A percentile compares a stretch with the other conserved stretches of the same genome.
Conservation (phyloP, 2,797 vertebrate genomes). For the Notolepis coatsorum region DNA sequence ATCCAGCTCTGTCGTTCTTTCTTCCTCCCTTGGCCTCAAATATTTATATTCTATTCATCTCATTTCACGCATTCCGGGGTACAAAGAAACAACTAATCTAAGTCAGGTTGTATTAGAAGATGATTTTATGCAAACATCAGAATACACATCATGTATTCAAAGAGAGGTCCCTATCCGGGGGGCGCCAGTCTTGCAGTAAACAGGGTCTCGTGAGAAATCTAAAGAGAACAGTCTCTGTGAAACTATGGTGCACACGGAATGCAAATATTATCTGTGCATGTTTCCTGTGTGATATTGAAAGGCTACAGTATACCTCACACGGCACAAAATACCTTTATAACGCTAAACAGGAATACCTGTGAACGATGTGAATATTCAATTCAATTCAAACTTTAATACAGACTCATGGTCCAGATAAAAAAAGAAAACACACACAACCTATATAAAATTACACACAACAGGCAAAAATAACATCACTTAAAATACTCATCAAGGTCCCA, state of each 20-base stretch:
- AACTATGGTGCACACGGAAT: neutral
- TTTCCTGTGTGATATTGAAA: conserved; percentile 4
- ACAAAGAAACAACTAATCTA: conserved; percentile 9
- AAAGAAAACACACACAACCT: too few relatives aligned
- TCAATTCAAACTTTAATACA: too few relatives aligned
- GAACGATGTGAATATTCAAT: too few relatives aligned
- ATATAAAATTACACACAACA: too few relatives aligned
- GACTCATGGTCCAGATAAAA: too few relatives aligned
- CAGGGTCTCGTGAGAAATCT: conserved; percentile 31
- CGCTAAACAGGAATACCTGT: neutral
- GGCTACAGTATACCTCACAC: neutral
- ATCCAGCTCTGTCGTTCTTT: neutral
- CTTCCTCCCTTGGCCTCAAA: neutral
- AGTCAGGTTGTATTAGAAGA: conserved; percentile 14
- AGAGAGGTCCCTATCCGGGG: conserved; percentile 7
- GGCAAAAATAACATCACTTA: too few relatives aligned
- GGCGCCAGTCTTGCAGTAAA: conserved; percentile 17
- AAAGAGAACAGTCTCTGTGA: neutral
- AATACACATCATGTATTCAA: conserved; percentile 27
- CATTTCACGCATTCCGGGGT: neutral
- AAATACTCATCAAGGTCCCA: too few relatives aligned
- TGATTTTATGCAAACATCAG: conserved; percentile 8
- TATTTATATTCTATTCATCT: conserved; percentile 1
- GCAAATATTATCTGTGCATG: neutral
- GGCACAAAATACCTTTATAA: conserved; percentile 15